Percentiles rank a stretch among this genome's conserved stretches.
phyloP scores from a whole-genome alignment of 1,140 invertebrate genomes.

The Aphaenogaster floridana region DNA sequence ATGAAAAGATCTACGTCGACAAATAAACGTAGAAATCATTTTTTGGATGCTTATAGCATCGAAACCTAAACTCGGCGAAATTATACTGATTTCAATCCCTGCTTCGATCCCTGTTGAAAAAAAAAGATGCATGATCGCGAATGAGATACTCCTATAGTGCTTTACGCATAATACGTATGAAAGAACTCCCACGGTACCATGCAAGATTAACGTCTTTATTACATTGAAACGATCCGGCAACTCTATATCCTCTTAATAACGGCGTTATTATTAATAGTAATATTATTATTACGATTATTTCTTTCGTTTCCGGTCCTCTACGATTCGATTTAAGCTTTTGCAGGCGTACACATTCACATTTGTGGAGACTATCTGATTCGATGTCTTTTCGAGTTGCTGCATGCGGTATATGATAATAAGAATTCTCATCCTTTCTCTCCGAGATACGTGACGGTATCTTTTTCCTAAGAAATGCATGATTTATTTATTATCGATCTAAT shows the following conservation, averaged over 20 bases:
- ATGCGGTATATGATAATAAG: conserved; percentile 11
- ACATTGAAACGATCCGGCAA: conserved; percentile 64
- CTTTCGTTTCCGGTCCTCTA: conserved; percentile 18
- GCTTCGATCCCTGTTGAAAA: background rate
- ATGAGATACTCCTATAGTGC: conserved; percentile 2
- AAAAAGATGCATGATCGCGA: conserved; percentile 17
- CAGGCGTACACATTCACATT: conserved; percentile 42
- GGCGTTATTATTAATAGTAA: conserved; percentile 34
- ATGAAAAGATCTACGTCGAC: too few relatives aligned
- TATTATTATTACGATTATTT: conserved; percentile 47
- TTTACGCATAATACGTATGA: conserved; percentile 58
- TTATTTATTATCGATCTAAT: conserved; percentile 61
- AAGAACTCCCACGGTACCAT: conserved; percentile 67
- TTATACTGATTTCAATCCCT: background rate
- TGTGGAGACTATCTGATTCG: conserved; percentile 49
- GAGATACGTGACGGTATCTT: background rate
- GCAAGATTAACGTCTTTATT: conserved; percentile 57
- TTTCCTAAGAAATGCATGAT: conserved; percentile 35
- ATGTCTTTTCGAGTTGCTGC: conserved; percentile 52
- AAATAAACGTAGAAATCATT: background rate
- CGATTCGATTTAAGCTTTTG: conserved; percentile 36
- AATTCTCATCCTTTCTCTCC: background rate
- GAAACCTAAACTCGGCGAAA: background rate
- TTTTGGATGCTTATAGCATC: background rate
- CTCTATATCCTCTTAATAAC: conserved; percentile 41